Base-by-base conservation (phyloP, 2,113 vertebrate species). In the Elgaria multicarinata region DNA sequence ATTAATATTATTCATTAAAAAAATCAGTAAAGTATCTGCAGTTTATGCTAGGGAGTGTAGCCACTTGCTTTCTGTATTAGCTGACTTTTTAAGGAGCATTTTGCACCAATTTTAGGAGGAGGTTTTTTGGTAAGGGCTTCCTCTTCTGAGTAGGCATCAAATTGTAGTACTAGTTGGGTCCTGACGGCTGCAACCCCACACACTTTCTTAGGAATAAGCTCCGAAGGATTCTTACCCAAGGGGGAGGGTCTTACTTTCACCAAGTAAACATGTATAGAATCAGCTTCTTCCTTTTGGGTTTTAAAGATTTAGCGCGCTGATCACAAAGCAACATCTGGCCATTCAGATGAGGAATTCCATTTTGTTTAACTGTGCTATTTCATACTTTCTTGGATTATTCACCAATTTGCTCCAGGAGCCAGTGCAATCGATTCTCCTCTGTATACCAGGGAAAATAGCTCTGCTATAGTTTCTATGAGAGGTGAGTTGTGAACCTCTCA, bases 11-110 rank as follows among this genome's bases (percentile, higher is more conserved):
- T 92, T 80, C 36, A 90, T 92, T 94, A 91, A 33, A 95, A 93
- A 94, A 94, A 66, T 95, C 55, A 92, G 93, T 95, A 94, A 94
- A 94, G 83, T 71, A 92, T 92, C 92, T 91, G 64, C 31, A 75
- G 86, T 87, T 33, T 90, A 18, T 92, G 71, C 36, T 95, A 93
- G 94, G 67, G 91, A 92, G 94, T 95, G 90, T 95, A 94, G 82
- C 79, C 77, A 88, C 42, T 94, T 87, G 36, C 88, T 89, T 18
- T 94, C 94, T 94, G 90, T 94, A 86, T 88, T 90, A 87, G 84
- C 90, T 94, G 3, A 82, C 91, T 94, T 39, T 85, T 90, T 66
- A 62, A 0, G 6, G 71, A 91, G 91, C 46, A 58, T 89, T 58
- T 75, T 74, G 71, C 50, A 31, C 24, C 84, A 74, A 20, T 42